A percentile compares a stretch with the other conserved stretches of the same genome.
These are phyloP conservation scores for Typhlomys cinereus DNA, from an alignment of 2,113 vertebrate genomes.

Conservation along the genomic window DNA sequence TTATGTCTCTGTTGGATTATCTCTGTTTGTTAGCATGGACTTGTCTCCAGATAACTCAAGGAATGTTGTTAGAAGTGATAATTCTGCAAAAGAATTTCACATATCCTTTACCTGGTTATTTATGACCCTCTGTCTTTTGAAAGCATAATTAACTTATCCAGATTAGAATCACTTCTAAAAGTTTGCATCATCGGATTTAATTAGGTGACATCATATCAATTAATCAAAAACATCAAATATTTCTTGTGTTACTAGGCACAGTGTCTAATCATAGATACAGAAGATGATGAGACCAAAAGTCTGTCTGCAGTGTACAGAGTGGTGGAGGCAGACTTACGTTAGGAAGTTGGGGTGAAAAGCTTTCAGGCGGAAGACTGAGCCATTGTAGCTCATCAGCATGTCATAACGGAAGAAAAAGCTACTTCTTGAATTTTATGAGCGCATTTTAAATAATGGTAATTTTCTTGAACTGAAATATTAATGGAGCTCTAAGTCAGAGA, in stretches of 20 bases:
- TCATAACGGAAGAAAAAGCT: slow-evolving; percentile 21
- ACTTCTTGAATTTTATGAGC: slow-evolving; percentile 57
- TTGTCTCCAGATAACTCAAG: not conserved
- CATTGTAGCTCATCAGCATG: slow-evolving; percentile 5
- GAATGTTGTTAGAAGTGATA: not conserved
- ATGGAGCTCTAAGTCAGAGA: slow-evolving; percentile 36
- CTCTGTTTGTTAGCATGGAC: not conserved
- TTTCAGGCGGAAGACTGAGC: not conserved
- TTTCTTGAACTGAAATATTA: slow-evolving; percentile 49
- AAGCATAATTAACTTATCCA: not conserved
- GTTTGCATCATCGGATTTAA: slow-evolving; percentile 25
- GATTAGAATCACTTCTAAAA: not conserved
- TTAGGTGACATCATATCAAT: not conserved
- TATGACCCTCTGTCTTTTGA: not conserved
- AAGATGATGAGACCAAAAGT: not conserved
- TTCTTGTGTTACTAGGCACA: not conserved
- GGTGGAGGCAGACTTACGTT: not conserved
- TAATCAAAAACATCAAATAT: not conserved
- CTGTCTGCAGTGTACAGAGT: not conserved
- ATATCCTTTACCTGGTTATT: not conserved
- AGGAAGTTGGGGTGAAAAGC: not conserved
- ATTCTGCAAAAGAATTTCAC: slow-evolving; percentile 25
- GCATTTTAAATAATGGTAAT: slow-evolving; percentile 61
- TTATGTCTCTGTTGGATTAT: not conserved
- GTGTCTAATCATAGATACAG: not conserved